Evolutionary conservation across 2,797 vertebrate genomes (phyloP).

Genomic region (Poecile montanus): DNA sequence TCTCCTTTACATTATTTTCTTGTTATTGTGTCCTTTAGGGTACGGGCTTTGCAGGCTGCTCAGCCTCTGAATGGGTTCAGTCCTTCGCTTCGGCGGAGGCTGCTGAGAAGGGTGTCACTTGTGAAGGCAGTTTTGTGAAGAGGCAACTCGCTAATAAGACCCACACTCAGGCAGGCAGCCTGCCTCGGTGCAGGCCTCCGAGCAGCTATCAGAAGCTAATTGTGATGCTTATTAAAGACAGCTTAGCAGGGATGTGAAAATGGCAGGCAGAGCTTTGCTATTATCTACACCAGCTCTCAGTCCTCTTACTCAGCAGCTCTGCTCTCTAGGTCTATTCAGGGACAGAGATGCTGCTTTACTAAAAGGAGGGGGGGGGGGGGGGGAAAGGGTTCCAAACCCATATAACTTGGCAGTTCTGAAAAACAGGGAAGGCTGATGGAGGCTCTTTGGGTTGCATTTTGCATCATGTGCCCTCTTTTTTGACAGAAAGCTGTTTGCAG

Average conservation of each 20-base stretch:
- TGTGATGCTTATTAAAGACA: constrained; percentile 67
- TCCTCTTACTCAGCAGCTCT: constrained; percentile 39
- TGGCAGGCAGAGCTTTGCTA: constrained; percentile 55
- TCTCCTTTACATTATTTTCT: constrained; percentile 22
- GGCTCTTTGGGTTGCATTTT: not conserved
- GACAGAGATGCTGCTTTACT: constrained; percentile 23
- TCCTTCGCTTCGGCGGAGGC: not conserved
- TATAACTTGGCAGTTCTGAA: not conserved
- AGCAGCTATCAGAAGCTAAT: constrained; percentile 62
- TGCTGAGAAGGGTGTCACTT: constrained; percentile 38
- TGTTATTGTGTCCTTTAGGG: constrained; percentile 40
- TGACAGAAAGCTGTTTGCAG: not conserved
- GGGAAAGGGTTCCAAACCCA: not conserved
- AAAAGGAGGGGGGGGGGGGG: not conserved
- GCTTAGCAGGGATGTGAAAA: constrained; percentile 60
- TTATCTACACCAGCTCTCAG: constrained; percentile 42
- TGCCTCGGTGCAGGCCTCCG: not conserved
- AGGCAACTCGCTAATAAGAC: constrained; percentile 52
- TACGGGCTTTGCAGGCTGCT: not conserved
- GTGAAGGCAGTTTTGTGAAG: constrained; percentile 49
- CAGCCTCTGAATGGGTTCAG: constrained; percentile 39
- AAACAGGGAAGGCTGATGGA: not conserved
- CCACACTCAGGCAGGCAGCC: constrained; percentile 3
- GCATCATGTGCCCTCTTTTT: not conserved
- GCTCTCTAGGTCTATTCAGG: constrained; percentile 37